Evolutionary conservation across 2,113 vertebrate species (phyloP).

Genomic region (Emydocephalus ijimae): DNA sequence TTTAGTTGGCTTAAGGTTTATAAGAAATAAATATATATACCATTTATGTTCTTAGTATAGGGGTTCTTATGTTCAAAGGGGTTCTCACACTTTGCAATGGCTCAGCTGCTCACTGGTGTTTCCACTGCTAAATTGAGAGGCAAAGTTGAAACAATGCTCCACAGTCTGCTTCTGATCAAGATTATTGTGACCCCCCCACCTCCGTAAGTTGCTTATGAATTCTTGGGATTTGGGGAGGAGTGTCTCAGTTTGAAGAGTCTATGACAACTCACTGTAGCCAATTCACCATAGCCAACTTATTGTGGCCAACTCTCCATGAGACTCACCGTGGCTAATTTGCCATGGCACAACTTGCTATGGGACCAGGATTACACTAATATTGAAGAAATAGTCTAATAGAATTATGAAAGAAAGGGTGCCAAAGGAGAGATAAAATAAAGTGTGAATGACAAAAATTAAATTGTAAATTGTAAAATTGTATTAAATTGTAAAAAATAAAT

Average conservation of each 20-base stretch:
- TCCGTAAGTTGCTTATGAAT: background rate
- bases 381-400: background rate
- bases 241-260: background rate
- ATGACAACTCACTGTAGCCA: background rate
- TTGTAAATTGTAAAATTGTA: too few relatives aligned
- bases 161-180: background rate
- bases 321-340: background rate
- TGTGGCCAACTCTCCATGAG: background rate
- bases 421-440: background rate
- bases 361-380: background rate
- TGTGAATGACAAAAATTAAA: background rate
- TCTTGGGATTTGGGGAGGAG: background rate
- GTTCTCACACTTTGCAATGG: background rate
- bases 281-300: background rate
- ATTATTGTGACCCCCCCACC: background rate
- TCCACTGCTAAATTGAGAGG: background rate
- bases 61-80: background rate
- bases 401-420: background rate
- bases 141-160: background rate
- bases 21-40: background rate
- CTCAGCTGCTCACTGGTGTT: background rate
- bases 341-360: background rate
- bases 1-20: background rate
- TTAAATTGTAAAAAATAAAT: background rate
- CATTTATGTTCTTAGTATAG: background rate